Evolutionary conservation across 2,888 invertebrate genomes (phyloP), one percentile per base, ranked within the genome.

Genomic region (Cephus sareptanus): DNA sequence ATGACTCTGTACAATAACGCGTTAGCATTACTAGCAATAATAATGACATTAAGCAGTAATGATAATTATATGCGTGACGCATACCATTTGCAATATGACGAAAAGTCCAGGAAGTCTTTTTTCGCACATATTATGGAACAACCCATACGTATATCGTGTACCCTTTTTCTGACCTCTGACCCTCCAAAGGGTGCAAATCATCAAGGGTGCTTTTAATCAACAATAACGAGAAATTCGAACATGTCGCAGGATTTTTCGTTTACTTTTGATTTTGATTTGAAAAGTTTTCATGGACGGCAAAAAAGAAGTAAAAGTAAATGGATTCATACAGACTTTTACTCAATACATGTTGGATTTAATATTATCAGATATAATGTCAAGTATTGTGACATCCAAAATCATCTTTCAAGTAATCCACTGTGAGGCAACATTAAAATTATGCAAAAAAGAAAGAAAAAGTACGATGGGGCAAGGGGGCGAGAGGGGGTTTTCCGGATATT

Each of bases 21-120:
- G 31, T 76, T 68, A 79, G 84, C 81, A 86, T 88, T 87, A 86
- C 87, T 78, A 80, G 81, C 83, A 86, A 87, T 88, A 87, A 89
- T 88, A 40, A 40, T 56, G 9, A 23, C 9, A 23, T 56, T 23
- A 56, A 6, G 23, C 9, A 56, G 1, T 23, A 23, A 56, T 23
- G 23, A 56, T 56, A 56, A 56, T 56, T 23, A 23, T 56, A 56
- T 23, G 56, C 56, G 56, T 56, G 23, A 56, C 1, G 2, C 1
- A 56, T 23, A 56, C 56, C 23, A 23, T 23, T 37, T 40, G 40
- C 15, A 40, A 4, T 15, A 40, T 40, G 15, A 23, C 2, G 23
- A 23, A 56, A 56, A 1, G 56, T 56, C 23, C 1, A 56, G 15
- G 9, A 56, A 56, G 4, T 9, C 23, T 56, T 56, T 56, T 56